Base-by-base conservation (phyloP, 2,888 invertebrate species). In the Temnothorax ravouxi region DNA sequence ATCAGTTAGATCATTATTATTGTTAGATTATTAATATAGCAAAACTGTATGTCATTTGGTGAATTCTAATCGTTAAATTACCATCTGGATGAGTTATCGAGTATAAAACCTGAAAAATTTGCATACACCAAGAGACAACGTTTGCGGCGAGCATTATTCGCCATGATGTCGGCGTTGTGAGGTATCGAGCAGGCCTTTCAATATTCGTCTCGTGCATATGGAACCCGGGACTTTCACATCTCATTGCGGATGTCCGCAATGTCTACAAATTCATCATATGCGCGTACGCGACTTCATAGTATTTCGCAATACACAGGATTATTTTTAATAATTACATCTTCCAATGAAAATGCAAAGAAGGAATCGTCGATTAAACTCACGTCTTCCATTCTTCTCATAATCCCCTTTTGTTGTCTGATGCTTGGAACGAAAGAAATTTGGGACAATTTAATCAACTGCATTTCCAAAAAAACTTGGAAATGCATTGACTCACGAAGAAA, bases 91-190 rank as follows among this genome's bases (percentile, higher is more conserved):
- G 21, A 18, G 41, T 56, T 75, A 34, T 62, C 15, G 62, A 62
- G 34, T 18, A 62, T 62, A 50, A n/a, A n/a, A 61, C n/a, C 4
- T 38, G 3, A 41, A 54, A 44, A 67, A 66, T 50, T 25, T 25
- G 18, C 41, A 41, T 41, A 44, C 3, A 29, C 21, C 15, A 34
- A 29, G n/a, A 6, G 13, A 25, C 13, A 18, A 38, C 1, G 29
- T 44, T 38, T 25, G 18, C 15, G 18, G 13, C 21, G 15, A 66
- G 29, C 44, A 67, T 71, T 59, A 47, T 69, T 71, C 71, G 79
- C 71, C 71, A 79, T 79, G 44, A 79, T 47, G 79, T 71, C 79
- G 71, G 71, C 21, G 56, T 34, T n/a, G 25, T 9, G 41, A 64
- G 44, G 38, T 34, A 21, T 54, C 47, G n/a, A 34, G 25, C 41